Evolutionary conservation across 23 tunicate genomes (phyloP), one percentile per base, ranked within the genome.

Genomic region (Trididemnum clinides): DNA sequence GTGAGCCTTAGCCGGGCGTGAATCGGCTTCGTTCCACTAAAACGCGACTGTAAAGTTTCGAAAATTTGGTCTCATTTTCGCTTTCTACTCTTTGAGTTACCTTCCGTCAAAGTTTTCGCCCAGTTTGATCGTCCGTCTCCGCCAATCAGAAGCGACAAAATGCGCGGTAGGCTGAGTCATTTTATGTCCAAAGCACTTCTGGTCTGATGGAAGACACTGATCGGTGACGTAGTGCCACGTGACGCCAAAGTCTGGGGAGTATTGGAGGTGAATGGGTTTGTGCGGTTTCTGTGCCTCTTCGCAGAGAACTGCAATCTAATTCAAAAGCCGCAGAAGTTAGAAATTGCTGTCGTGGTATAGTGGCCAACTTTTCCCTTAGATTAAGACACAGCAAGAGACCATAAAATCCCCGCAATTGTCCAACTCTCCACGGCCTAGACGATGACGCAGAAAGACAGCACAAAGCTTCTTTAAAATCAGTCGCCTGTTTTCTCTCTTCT

Each of bases 231-330:
- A 94, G 2, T 51, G 34, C 98, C 98, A 94, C 33, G 87, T 88
- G 65, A 81, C 92, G 0, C 98, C 98, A 59, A 82, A 94, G 37
- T 94, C 98, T 4, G 79, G 51, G 0, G 98, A 94, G 73, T 77
- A 87, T 77, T 94, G 95, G 12, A 94, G 81, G 33, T 94, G 94
- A 25, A 94, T 90, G 2, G 98, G 98, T 44, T 89, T 90, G 82
- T 94, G 98, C 23, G 63, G 27, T 22, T 19, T 27, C 28, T 81
- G 36, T 79, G 71, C 76, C 33, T 82, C 85, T 81, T 85, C 84
- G 63, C 98, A 94, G 33, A 81, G 38, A 6, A 94, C 98, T 1
- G 72, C 94, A 57, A 94, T 94, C 98, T 94, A 72, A 26, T 2
- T 5, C 5, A 3, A 37, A 36, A 15, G 22, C 66, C 20, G n/a